These are phyloP conservation scores for Spongia lamella DNA, from an alignment of 37 sponge, comb jelly and placozoan genomes.

Conservation along the genomic window DNA sequence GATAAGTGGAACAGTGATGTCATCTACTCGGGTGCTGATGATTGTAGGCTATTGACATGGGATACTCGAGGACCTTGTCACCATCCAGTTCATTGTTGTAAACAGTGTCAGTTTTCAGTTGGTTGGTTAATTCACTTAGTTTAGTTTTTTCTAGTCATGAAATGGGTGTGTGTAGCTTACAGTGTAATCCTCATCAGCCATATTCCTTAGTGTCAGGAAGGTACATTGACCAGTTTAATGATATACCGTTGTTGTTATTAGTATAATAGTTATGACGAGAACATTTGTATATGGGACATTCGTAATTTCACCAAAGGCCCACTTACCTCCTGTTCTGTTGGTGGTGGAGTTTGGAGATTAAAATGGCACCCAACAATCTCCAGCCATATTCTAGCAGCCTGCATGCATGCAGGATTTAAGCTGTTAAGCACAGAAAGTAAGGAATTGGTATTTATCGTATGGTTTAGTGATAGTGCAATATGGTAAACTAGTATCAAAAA, in stretches of 20 bases:
- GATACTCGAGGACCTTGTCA: slow-evolving; percentile 13
- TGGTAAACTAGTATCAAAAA: slow-evolving; percentile 27
- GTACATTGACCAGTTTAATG: slow-evolving; percentile 5
- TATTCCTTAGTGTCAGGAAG: slow-evolving; percentile 74
- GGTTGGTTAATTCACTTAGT: no score
- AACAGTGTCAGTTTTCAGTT: not conserved
- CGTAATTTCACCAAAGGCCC: slow-evolving; percentile 49
- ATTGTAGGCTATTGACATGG: slow-evolving; percentile 60
- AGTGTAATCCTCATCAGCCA: slow-evolving; percentile 45
- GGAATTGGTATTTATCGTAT: no score
- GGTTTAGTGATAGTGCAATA: no score
- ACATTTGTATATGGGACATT: slow-evolving; percentile 69
- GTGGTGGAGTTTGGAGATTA: slow-evolving; percentile 94
- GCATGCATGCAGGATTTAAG: slow-evolving; percentile 74
- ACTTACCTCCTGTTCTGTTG: slow-evolving; percentile 43
- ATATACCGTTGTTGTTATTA: not conserved
- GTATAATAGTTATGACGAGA: slow-evolving; percentile 85
- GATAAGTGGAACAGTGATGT: slow-evolving; percentile 40
- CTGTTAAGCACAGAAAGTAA: no score
- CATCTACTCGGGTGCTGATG: slow-evolving; percentile 79
- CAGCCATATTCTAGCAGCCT: slow-evolving; percentile 46
- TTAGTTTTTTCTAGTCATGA: slow-evolving; percentile 48
- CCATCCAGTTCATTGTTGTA: not conserved
- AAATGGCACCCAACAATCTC: slow-evolving; percentile 71
- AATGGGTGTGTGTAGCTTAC: slow-evolving; percentile 89